Base-by-base conservation (phyloP, 92 coral and sea anemone genomes). In the Virgularia gustaviana region DNA sequence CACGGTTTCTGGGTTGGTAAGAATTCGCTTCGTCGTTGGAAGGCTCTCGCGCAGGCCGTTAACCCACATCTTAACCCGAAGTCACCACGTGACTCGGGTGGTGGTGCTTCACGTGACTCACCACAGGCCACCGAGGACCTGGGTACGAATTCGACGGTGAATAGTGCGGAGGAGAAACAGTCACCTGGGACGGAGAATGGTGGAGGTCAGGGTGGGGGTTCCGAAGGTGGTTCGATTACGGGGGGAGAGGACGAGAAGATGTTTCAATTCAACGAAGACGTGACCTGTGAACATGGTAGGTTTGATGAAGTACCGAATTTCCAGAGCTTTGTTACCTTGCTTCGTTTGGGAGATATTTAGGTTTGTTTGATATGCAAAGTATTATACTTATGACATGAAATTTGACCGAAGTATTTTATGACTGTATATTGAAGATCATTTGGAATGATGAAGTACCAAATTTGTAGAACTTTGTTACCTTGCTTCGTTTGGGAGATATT, bases 261-360 rank as follows among this genome's bases (percentile, higher is more conserved):
- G 35, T 31, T 51, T 9, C 79, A 73, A 73, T 94, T 94, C 53
- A 94, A 94, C 36, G 99, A 94, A 54, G 99, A 94, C 56, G 78
- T 89, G 36, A 76, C 88, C 4, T 94, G 99, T 53, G 86, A 77
- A 65, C 99, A 94, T 42, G 90, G 99, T 94, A 75, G 58, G 83
- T 38, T 22, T 39, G 15, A 39, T 39, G 8, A 39, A 39, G 15
- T 39, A 7, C 15, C 15, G 8, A 39, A 39, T 39, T 39, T 7
- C 15, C 8, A 39, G 8, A 39, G 15, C 15, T 39, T 39, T 39
- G 15, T n/a, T n/a, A n/a, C n/a, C n/a, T n/a, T n/a, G n/a, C n/a
- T n/a, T n/a, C n/a, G n/a, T n/a, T n/a, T n/a, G n/a, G n/a, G n/a
- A n/a, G n/a, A n/a, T n/a, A n/a, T n/a, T n/a, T n/a, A n/a, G n/a